phyloP scores from a whole-genome alignment of 2,888 invertebrate genomes.

The Adelognathus sp. region DNA sequence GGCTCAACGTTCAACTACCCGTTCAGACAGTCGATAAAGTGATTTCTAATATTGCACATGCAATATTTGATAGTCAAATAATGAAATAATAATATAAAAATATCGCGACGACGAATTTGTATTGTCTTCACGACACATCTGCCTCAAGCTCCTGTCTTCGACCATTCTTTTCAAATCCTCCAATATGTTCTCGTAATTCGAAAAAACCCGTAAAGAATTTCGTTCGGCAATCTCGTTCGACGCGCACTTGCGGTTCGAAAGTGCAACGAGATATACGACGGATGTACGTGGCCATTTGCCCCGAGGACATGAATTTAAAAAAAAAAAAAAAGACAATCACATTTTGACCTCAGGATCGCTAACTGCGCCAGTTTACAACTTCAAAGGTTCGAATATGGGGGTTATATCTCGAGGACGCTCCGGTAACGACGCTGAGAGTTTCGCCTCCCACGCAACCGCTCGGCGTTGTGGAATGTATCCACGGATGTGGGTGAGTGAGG shows the following conservation, averaged over 20 bases:
- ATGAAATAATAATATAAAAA: no score
- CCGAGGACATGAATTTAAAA: conserved; percentile 44
- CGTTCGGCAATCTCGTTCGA: no score
- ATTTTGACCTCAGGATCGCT: conserved; percentile 56
- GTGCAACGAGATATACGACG: conserved; percentile 65
- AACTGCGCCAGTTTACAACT: not conserved
- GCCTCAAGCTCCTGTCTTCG: no score
- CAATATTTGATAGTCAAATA: no score
- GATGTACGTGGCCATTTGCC: conserved; percentile 68
- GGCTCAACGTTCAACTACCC: not conserved
- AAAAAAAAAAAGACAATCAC: conserved; percentile 26
- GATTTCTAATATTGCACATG: no score
- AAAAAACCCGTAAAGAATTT: no score
- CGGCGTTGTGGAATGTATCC: conserved; percentile 23
- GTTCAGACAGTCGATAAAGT: no score
- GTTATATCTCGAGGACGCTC: conserved; percentile 35
- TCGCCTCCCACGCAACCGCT: conserved; percentile 24
- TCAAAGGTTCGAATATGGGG: not conserved
- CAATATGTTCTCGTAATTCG: no score
- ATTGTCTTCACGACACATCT: no score
- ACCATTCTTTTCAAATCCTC: no score
- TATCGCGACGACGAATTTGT: no score
- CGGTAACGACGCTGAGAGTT: not conserved
- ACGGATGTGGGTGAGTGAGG: conserved; percentile 16
- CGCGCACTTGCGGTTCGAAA: conserved; percentile 69